Conservation (phyloP, 2,888 invertebrate genomes). For the Sinelater perroti region DNA sequence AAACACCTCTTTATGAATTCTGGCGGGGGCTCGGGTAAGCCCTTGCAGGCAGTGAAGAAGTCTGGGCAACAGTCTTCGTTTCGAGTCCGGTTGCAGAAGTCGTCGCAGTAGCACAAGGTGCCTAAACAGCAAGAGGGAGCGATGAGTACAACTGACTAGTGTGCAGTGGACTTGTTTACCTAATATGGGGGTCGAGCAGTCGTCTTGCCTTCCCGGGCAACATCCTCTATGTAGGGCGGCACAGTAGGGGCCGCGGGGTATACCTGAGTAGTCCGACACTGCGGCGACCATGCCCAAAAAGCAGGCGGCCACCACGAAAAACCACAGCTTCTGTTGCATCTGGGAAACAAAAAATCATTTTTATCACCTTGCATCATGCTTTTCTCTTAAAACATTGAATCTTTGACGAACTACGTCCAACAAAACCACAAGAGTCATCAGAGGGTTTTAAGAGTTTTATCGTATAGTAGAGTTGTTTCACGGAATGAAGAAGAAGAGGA, state of each 20-base stretch:
- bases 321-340: background rate
- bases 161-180: slow-evolving; percentile 61
- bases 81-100: slow-evolving; percentile 82
- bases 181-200: slow-evolving; percentile 82
- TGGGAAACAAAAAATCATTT: background rate
- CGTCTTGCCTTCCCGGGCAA: slow-evolving; percentile 79
- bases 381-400: no score
- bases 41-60: slow-evolving; percentile 78
- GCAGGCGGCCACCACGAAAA: no score
- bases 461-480: no score
- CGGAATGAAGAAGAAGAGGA: no score
- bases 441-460: no score
- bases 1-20: slow-evolving; percentile 60
- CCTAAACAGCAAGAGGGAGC: slow-evolving; percentile 59
- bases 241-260: slow-evolving; percentile 70
- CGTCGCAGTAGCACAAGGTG: slow-evolving; percentile 93
- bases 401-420: no score
- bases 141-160: background rate
- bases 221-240: slow-evolving; percentile 65
- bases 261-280: slow-evolving; percentile 50
- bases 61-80: slow-evolving; percentile 94
- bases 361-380: no score
- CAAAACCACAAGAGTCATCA: no score
- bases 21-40: slow-evolving; percentile 48
- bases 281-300: slow-evolving; percentile 6